Base-by-base conservation (phyloP, 1,140 invertebrate species). In the Sitodiplosis mosellana region DNA sequence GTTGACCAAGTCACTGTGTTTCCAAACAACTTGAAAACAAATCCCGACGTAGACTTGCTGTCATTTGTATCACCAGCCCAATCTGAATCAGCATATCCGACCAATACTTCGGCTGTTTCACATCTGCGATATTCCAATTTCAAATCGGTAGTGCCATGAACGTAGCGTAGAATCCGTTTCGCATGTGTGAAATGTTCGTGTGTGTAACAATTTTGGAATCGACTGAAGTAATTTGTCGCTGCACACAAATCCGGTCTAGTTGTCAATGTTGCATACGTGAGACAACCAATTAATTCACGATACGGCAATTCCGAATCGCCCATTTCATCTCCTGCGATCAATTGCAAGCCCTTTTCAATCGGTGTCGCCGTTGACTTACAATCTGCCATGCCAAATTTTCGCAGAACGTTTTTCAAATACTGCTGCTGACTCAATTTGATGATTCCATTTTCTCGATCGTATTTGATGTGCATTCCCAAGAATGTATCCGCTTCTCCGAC, bases 141-240 rank as follows among this genome's bases (percentile, higher is more conserved):
- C 20, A 38, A 49, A n/a, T 51, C 43, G n/a, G 48, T 49, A 43
- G 55, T 48, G 6, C 34, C 47, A 38, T 52, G 49, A 21, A 47
- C 18, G 46, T 47, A 47, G 53, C 51, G 15, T 56, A 47, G 37
- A 55, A 56, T 37, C 57, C 58, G 75, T 79, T 60, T 80, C 81
- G 54, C 72, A 53, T 53, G n/a, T 40, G 47, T 38, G 51, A 57
- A 19, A 54, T 47, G 46, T 19, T 37, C 33, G 40, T 49, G 8
- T 21, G 37, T 44, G 49, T 57, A 62, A 49, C 51, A 56, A 41
- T 57, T 59, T 50, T 65, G 63, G 49, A 67, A 71, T 52, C 68
- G 66, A 47, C 63, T 65, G 15, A 69, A 51, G 36, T 55, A 58
- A 51, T 56, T 62, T 0, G 71, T n/a, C n/a, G n/a, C n/a, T n/a